Conservation (phyloP, 1,140 invertebrate genomes). For the Orchestia grillus region DNA sequence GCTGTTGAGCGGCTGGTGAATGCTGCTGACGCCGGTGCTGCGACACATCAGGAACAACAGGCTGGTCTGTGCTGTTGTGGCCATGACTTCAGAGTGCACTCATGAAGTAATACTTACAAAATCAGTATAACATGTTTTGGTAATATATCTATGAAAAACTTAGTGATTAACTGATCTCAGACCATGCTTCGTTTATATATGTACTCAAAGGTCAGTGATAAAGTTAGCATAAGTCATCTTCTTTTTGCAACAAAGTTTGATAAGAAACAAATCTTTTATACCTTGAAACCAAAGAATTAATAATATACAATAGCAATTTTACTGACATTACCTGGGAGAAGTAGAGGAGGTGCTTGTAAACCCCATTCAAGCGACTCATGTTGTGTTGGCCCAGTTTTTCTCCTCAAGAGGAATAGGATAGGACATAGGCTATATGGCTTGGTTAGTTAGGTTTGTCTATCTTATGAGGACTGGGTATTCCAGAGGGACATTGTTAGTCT, state of each 20-base stretch:
- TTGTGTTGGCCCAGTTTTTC: no score
- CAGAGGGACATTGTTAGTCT: no score
- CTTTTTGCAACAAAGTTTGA: neutral
- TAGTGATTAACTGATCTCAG: neutral
- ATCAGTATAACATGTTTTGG: neutral
- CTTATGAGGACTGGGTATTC: no score
- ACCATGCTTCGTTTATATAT: no score
- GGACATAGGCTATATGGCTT: no score
- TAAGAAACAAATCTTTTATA: neutral
- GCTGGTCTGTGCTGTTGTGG: constrained; percentile 77
- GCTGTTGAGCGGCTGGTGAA: constrained; percentile 96
- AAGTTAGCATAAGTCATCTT: neutral
- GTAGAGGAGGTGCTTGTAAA: no score
- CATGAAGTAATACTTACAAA: neutral
- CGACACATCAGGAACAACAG: constrained; percentile 93
- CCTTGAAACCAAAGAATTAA: neutral
- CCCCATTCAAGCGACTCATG: no score
- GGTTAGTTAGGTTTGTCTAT: no score
- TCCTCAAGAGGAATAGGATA: no score
- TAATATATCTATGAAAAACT: neutral
- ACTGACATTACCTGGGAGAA: no score
- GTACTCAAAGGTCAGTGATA: no score
- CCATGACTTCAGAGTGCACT: neutral
- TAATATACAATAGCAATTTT: no score
- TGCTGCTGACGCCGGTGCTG: constrained; percentile 92